Conservation (phyloP, 2,113 vertebrate species). For the Callospermophilus lateralis region DNA sequence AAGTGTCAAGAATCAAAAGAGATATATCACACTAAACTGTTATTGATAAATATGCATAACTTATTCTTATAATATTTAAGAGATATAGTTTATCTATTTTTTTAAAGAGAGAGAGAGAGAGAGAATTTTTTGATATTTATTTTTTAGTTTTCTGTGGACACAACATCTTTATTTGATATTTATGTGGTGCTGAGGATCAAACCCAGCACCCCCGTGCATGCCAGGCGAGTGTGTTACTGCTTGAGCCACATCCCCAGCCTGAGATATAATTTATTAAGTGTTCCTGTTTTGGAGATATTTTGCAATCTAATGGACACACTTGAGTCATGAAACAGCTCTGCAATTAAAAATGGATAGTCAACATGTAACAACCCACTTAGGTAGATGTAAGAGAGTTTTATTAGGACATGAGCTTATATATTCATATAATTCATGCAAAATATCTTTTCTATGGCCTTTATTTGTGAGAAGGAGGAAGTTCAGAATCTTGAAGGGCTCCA, state of each 20-base stretch:
- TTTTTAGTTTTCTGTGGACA: no score
- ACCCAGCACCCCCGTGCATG: no score
- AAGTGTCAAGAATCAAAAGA: conserved; percentile 27
- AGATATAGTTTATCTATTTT: conserved; percentile 47
- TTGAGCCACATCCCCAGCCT: no score
- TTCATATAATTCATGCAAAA: conserved; percentile 47
- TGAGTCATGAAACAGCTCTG: conserved; percentile 13
- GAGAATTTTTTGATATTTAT: no score
- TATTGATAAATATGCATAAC: conserved; percentile 24
- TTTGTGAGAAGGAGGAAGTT: conserved; percentile 23
- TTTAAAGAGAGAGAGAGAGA: no score
- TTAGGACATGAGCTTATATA: conserved; percentile 15
- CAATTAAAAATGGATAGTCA: conserved; percentile 58
- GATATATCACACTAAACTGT: background rate
- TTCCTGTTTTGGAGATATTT: conserved; percentile 38
- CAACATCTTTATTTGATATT: no score
- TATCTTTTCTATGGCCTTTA: conserved; percentile 30
- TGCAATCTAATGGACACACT: background rate
- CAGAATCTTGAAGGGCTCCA: conserved; percentile 42
- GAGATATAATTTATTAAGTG: conserved; percentile 60
- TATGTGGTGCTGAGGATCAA: no score
- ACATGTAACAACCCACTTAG: conserved; percentile 29
- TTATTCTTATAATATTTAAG: conserved; percentile 66
- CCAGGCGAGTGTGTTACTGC: no score
- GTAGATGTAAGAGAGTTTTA: conserved; percentile 60